phyloP scores from a whole-genome alignment of 2,888 invertebrate genomes.

The Plebejus argus region DNA sequence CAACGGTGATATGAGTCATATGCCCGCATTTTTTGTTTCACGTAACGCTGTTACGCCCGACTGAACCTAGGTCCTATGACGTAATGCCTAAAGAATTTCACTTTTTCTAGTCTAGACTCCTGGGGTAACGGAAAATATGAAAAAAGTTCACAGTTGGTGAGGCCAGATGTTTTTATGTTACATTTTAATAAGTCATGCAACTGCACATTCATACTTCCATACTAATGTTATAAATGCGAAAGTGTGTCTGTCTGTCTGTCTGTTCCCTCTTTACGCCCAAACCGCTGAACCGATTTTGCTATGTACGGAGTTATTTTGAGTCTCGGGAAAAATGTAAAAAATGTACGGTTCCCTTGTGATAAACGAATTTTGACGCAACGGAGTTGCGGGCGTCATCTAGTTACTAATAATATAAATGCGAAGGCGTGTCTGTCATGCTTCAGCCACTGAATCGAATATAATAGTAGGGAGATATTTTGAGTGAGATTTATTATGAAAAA shows the following conservation, averaged over 20 bases:
- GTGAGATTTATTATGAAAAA: too few species aligned
- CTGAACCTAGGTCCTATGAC: conserved; percentile 34
- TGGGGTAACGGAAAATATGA: conserved; percentile 23
- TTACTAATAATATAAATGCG: too few species aligned
- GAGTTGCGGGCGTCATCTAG: too few species aligned
- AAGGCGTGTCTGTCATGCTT: too few species aligned
- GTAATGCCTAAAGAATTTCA: conserved; percentile 32
- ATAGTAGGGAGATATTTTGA: too few species aligned
- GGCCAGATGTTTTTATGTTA: conserved; percentile 2
- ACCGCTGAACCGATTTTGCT: too few species aligned
- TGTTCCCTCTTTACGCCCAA: too few species aligned
- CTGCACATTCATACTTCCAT: not conserved
- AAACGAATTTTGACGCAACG: too few species aligned
- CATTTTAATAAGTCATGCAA: not conserved
- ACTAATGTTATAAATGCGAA: not conserved
- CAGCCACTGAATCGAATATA: too few species aligned
- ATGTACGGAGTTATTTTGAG: too few species aligned
- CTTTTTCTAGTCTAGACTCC: conserved; percentile 6
- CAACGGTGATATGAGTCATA: conserved; percentile 35
- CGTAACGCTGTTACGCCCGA: conserved; percentile 35
- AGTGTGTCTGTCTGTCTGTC: not conserved
- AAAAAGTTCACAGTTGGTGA: not conserved
- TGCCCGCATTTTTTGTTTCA: conserved; percentile 35
- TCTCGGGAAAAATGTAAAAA: too few species aligned
- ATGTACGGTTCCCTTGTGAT: too few species aligned